These are phyloP conservation scores for Crossoptilon crossoptilon DNA, from an alignment of 2,797 vertebrate genomes.

Conservation along the genomic window DNA sequence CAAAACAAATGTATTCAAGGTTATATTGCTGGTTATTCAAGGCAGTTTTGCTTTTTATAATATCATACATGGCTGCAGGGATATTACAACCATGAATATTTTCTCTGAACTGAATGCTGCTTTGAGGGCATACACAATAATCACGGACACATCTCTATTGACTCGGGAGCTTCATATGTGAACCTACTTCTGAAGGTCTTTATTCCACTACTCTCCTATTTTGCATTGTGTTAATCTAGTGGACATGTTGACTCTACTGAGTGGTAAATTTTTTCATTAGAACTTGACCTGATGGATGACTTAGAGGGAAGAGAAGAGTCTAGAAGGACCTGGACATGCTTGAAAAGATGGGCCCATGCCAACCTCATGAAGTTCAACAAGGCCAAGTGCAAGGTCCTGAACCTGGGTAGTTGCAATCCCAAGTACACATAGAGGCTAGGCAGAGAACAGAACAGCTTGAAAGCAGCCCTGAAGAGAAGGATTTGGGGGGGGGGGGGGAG, in stretches of 20 bases:
- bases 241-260: not conserved
- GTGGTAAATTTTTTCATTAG: not conserved
- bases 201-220: not conserved
- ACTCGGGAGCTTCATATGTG: not conserved
- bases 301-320: no score
- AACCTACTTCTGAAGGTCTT: not conserved
- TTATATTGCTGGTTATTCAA: not conserved
- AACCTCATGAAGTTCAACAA: no score
- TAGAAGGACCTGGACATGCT: no score
- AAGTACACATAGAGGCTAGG: no score
- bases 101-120: not conserved
- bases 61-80: not conserved
- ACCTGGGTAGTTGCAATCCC: no score
- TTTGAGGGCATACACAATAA: not conserved
- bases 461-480: no score
- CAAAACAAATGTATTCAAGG: not conserved
- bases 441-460: no score
- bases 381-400: no score
- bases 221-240: not conserved
- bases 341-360: no score
- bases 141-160: not conserved
- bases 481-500: no score
- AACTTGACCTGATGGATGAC: not conserved
- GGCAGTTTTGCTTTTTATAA: not conserved
- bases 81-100: not conserved